Conservation (phyloP, 1,140 invertebrate species). For the Hycleus cichorii region DNA sequence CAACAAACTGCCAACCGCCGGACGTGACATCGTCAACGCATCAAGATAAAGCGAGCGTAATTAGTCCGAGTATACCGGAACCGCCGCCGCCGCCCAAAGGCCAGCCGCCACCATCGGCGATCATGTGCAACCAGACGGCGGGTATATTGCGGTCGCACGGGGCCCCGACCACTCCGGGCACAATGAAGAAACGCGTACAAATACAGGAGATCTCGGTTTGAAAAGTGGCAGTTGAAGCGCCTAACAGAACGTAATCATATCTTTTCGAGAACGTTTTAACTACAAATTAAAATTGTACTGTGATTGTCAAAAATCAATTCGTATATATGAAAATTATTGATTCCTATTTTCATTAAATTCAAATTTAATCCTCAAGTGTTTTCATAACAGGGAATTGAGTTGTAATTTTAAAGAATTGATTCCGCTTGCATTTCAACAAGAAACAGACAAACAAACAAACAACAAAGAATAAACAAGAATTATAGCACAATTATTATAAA, state of each 20-base stretch:
- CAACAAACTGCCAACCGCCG: constrained; percentile 46
- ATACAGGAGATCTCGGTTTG: constrained; percentile 83
- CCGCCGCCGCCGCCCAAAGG: constrained; percentile 61
- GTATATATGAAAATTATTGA: not conserved
- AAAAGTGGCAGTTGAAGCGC: constrained; percentile 22
- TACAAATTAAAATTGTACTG: constrained; percentile 18
- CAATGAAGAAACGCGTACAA: constrained; percentile 77
- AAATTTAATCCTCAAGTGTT: not conserved
- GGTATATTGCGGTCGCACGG: constrained; percentile 55
- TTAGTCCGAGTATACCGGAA: constrained; percentile 54
- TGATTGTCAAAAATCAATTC: constrained; percentile 24
- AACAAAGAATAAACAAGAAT: too few species aligned
- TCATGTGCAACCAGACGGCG: constrained; percentile 43
- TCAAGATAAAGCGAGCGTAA: constrained; percentile 42
- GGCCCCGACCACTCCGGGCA: constrained; percentile 49
- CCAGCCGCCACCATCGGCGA: constrained; percentile 43
- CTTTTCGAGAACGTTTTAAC: constrained; percentile 8
- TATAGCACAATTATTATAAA: too few species aligned
- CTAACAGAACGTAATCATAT: constrained; percentile 16
- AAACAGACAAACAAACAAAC: too few species aligned
- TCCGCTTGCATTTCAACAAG: too few species aligned
- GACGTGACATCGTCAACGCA: constrained; percentile 33
- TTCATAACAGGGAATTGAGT: not conserved
- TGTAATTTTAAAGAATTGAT: not conserved
- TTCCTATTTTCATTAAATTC: not conserved